Evolutionary conservation across 2,888 invertebrate species (phyloP), one percentile per base, ranked within the genome.

Genomic region (Nomada flava): DNA sequence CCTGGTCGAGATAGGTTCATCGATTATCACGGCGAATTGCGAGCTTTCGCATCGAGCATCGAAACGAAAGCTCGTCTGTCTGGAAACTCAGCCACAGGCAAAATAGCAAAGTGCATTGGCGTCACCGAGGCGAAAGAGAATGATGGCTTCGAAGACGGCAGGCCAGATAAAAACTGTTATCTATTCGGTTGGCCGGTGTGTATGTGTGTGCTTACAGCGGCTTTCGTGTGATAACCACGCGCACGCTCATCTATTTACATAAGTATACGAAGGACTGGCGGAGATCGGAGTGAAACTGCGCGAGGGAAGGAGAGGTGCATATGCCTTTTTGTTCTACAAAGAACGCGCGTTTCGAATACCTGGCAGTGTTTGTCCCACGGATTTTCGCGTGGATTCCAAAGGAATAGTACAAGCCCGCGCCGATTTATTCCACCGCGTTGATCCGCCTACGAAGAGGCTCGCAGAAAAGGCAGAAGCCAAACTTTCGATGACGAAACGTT

Each of bases 211-310:
- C 73, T 87, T 82, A 78, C 86, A 87, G 82, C 83, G 84, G 59
- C 85, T 72, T 79, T 86, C 74, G 76, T 64, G 78, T 73, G 87
- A 88, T 87, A 88, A 87, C 78, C 75, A 29, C 75, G 74, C 76
- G 77, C 62, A 67, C 76, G 67, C 79, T 82, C 82, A 77, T 81
- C 78, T 83, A 85, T 88, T 86, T 85, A 85, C 83, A 73, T 86
- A 86, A 81, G 80, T 80, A 76, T 73, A 79, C 53, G 71, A 65
- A 69, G 47, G 75, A 15, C 67, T 59, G 20, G 70, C 50, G 44
- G 59, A 59, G 63, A 59, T 29, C 29, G 23, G 29, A 57, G 36
- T 47, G 69, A 26, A 60, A 62, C 50, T 47, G 57, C 29, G 69
- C 71, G 53, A 53, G 60, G 57, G 71, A 72, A 63, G 44, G 59